Evolutionary conservation across 2,113 vertebrate genomes (phyloP).

Genomic region (Merops nubicus): DNA sequence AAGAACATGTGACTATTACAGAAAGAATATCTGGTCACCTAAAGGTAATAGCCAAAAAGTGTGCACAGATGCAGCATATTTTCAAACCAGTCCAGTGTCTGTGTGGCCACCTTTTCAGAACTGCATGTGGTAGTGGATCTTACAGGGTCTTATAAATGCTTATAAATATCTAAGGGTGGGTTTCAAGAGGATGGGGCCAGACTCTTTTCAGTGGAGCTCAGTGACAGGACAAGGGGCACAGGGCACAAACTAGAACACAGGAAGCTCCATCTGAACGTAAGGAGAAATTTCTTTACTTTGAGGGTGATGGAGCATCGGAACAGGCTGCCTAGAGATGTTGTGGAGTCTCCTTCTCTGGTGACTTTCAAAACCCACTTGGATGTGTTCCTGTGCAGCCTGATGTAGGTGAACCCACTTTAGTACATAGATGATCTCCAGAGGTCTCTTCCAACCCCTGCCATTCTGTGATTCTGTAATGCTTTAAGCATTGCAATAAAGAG

Average conservation of each 20-base stretch:
- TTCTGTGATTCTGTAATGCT: not conserved
- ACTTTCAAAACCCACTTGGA: not conserved
- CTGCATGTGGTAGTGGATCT: not conserved
- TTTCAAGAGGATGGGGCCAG: not conserved
- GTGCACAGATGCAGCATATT: not conserved
- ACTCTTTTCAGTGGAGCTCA: not conserved
- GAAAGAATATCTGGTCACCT: not conserved
- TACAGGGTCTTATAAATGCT: not conserved
- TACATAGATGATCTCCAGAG: not conserved
- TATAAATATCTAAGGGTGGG: not conserved
- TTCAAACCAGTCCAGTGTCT: not conserved
- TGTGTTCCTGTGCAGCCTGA: not conserved
- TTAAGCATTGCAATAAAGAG: not conserved
- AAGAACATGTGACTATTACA: not conserved
- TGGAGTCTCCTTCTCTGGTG: not conserved
- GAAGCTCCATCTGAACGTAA: not conserved
- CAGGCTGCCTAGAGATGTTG: not conserved
- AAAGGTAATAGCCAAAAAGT: not conserved
- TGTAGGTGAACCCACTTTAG: not conserved
- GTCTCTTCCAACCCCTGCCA: not conserved
- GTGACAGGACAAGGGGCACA: not conserved
- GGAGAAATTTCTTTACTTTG: not conserved
- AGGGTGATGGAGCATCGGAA: not conserved
- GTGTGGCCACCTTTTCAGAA: not conserved
- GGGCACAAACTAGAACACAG: not conserved